Percentiles rank a stretch among this genome's conserved stretches.
These are phyloP conservation scores for Odontophorus gujanensis DNA, from an alignment of 2,113 vertebrate species.

Conservation along the genomic window DNA sequence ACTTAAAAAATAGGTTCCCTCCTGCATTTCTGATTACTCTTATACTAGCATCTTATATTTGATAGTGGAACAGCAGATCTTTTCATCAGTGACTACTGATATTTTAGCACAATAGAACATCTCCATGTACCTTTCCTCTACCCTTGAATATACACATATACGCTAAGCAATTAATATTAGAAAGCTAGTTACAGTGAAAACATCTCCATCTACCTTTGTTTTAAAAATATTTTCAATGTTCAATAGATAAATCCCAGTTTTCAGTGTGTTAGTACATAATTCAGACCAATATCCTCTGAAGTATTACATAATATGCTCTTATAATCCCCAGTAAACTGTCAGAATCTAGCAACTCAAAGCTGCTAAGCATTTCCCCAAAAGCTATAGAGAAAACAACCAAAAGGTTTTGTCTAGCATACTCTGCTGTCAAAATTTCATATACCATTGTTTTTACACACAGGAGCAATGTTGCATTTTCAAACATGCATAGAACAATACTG, in stretches of 20 bases:
- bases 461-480: not conserved
- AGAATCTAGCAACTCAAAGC: not conserved
- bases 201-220: not conserved
- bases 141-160: not conserved
- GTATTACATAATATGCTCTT: rapidly evolving
- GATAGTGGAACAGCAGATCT: not conserved
- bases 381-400: not conserved
- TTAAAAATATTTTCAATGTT: not conserved
- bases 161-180: slow-evolving; percentile 6
- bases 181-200: not conserved
- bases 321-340: not conserved
- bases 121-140: not conserved
- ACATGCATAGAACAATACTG: not conserved
- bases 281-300: not conserved
- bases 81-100: not conserved
- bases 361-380: not conserved
- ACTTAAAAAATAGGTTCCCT: slow-evolving; percentile 26
- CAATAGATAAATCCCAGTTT: not conserved
- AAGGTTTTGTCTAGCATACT: not conserved
- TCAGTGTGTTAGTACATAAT: not conserved
- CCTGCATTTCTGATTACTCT: slow-evolving; percentile 22
- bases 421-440: not conserved
- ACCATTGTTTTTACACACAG: not conserved
- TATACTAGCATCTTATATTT: not conserved
- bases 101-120: not conserved